Percentiles rank a stretch among this genome's conserved stretches.
phyloP scores from a whole-genome alignment of 2,797 vertebrate species.

The Spatula clypeata region DNA sequence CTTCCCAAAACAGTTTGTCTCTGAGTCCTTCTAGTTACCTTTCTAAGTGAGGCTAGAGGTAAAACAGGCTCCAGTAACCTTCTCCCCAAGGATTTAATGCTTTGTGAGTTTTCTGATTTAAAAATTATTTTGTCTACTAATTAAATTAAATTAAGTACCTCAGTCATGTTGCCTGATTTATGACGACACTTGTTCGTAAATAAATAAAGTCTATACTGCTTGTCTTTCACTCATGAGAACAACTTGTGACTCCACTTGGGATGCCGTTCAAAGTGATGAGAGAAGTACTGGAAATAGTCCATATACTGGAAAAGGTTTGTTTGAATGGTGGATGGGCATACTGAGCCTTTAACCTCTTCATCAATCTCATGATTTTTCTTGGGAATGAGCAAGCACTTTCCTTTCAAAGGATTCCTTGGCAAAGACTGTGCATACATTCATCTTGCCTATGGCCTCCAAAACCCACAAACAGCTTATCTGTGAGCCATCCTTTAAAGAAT shows the following conservation, averaged over 20 bases:
- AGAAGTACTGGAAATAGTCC: slow-evolving; percentile 40
- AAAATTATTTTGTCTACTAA: slow-evolving; percentile 67
- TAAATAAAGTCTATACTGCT: slow-evolving; percentile 53
- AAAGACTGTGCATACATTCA: not conserved
- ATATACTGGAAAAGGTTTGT: not conserved
- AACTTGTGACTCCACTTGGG: slow-evolving; percentile 50
- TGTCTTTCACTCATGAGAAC: slow-evolving; percentile 41
- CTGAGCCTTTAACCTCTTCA: slow-evolving; percentile 54
- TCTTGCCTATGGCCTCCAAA: slow-evolving; percentile 11
- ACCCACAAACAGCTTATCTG: not conserved
- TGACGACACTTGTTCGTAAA: slow-evolving; percentile 58
- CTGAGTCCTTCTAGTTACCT: not conserved
- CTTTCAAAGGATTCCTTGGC: slow-evolving; percentile 39
- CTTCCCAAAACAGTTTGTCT: slow-evolving; percentile 44
- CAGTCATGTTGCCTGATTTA: slow-evolving; percentile 36
- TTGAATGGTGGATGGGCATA: not conserved
- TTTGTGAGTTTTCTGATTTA: slow-evolving; percentile 65
- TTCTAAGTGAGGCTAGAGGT: slow-evolving; percentile 22
- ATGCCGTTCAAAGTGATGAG: slow-evolving; percentile 49
- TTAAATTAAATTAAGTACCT: slow-evolving; percentile 73
- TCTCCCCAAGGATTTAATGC: slow-evolving; percentile 66
- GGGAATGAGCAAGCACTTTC: slow-evolving; percentile 34
- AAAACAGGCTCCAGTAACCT: slow-evolving; percentile 51
- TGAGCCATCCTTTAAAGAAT: not conserved
- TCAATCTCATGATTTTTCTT: not conserved